Conservation (phyloP, 2,888 invertebrate species). For the Willowsia nigromaculata region DNA sequence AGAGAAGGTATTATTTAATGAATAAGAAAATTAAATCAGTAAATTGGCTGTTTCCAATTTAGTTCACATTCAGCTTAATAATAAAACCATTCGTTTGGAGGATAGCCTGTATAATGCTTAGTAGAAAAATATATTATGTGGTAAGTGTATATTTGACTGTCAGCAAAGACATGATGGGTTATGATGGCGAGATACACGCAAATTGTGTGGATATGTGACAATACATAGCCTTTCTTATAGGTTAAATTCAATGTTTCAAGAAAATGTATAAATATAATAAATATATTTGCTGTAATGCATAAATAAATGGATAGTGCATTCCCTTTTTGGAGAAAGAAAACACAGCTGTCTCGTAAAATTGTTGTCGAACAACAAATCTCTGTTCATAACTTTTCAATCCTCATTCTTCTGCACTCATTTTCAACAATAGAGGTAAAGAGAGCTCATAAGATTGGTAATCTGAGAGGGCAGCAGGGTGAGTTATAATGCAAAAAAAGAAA, state of each 20-base stretch:
- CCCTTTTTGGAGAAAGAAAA: slow-evolving; percentile 25
- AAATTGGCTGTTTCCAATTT: slow-evolving; percentile 63
- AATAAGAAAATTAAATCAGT: slow-evolving; percentile 56
- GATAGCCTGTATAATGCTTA: neutral
- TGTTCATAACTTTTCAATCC: slow-evolving; percentile 13
- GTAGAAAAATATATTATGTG: neutral
- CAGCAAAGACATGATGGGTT: neutral
- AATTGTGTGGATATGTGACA: neutral
- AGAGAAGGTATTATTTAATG: slow-evolving; percentile 20
- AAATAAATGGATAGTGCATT: neutral
- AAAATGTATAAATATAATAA: neutral
- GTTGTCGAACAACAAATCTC: slow-evolving; percentile 39
- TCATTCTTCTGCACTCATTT: slow-evolving; percentile 31
- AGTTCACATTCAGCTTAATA: slow-evolving; percentile 43
- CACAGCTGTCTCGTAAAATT: slow-evolving; percentile 39
- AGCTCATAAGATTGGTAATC: slow-evolving; percentile 33
- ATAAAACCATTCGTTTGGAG: slow-evolving; percentile 33
- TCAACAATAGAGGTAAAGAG: neutral
- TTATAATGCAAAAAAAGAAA: neutral
- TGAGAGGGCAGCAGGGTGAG: neutral
- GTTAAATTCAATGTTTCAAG: neutral
- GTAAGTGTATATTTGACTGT: neutral
- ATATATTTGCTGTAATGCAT: neutral
- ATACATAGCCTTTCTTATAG: neutral
- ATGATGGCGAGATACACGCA: neutral